These are phyloP conservation scores for Heteromormyrus szaboi DNA, from an alignment of 2,797 vertebrate species.

Conservation along the genomic window DNA sequence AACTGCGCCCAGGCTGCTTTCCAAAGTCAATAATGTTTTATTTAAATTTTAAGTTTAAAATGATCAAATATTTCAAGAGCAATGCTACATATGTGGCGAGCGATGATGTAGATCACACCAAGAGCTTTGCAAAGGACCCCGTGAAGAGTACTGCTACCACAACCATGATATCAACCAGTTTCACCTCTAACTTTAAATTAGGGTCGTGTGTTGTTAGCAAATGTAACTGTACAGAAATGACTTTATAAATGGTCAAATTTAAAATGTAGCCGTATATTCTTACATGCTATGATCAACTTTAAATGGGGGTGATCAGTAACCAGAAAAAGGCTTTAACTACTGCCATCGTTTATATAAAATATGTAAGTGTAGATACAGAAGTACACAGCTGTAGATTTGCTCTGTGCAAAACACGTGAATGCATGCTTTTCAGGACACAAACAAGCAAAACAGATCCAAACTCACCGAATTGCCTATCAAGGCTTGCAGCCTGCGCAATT, in stretches of 20 bases:
- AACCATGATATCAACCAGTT: background rate
- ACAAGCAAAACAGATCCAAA: background rate
- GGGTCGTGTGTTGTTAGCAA: background rate
- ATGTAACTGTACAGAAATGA: background rate
- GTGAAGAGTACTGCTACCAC: background rate
- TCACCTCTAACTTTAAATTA: background rate
- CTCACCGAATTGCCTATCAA: constrained; percentile 58
- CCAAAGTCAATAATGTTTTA: background rate
- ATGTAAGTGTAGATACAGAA: background rate
- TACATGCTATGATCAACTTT: background rate
- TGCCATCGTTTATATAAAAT: background rate
- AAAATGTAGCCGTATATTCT: background rate
- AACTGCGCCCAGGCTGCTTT: background rate
- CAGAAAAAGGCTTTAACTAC: background rate
- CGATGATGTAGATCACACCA: background rate
- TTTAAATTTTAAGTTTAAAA: background rate
- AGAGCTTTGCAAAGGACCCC: background rate
- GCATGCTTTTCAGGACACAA: background rate
- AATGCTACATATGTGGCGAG: background rate
- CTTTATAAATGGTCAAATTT: background rate
- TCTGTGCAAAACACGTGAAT: constrained; percentile 1
- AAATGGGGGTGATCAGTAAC: background rate
- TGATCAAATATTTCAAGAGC: background rate
- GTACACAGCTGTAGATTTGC: background rate
- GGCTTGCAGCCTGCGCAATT: constrained; percentile 50